Base-by-base conservation (phyloP, 2,888 invertebrate species). In the Troilus luridus region DNA sequence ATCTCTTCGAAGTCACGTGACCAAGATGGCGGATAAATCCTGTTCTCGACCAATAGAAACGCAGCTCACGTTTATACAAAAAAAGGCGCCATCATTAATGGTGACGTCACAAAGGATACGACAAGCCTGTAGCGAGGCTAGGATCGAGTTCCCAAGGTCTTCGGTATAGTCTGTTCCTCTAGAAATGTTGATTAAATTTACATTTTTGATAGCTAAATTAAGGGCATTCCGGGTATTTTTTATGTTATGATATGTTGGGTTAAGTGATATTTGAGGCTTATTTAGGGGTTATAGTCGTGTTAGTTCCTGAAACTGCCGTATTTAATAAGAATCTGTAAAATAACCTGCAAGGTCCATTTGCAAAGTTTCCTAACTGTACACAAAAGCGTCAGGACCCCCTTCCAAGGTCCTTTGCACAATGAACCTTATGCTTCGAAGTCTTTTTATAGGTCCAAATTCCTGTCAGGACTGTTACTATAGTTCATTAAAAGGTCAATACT, bases 1-100 rank as follows among this genome's bases (percentile, higher is more conserved):
- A 95, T 95, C 95, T 93, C 95, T 95, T 95, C 95, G 95, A 95
- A 67, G 95, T 95, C 96, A 96, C 95, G 95, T 94, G 94, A 94
- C 93, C 95, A 96, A 96, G 95, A 96, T 96, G 96, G 96, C 96
- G 95, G 95, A 95, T 95, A 94, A 93, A 93, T 93, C 92, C 92
- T 89, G 91, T 92, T 93, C 92, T 93, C 93, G 91, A 93, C 95
- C 95, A 95, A 95, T 95, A 93, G 93, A 91, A 92, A 92, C 62
- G 77, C 93, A 92, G 92, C 93, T 93, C 93, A 93, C 93, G 92
- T 93, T 93, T 93, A 93, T 93, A 93, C 93, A 92, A 93, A 94
- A 93, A 93, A 93, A 92, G 92, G 93, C 94, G 94, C 94, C 94
- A 94, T 94, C 94, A 94, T 94, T 93, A 93, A 89, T 93, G 94